Evolutionary conservation across 2,113 vertebrate genomes (phyloP).

Genomic region (Tychaedon coryphoeus): DNA sequence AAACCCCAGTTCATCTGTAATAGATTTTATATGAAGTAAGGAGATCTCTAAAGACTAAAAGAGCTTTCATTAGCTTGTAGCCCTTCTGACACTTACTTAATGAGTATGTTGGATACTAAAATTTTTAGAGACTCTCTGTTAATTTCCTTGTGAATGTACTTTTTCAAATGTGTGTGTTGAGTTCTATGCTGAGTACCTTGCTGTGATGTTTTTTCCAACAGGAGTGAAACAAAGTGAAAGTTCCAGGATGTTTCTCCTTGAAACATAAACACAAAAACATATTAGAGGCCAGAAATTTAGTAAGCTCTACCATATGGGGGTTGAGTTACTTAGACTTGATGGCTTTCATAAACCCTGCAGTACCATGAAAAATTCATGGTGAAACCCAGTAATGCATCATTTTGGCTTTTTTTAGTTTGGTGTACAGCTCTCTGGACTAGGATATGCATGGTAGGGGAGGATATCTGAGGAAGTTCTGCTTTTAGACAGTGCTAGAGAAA

Average conservation of each 20-base stretch:
- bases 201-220: neutral
- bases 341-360: neutral
- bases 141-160: neutral
- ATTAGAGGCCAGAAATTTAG: neutral
- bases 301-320: neutral
- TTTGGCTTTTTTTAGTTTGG: neutral
- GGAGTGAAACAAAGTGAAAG: neutral
- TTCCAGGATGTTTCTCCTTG: neutral
- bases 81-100: neutral
- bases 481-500: neutral
- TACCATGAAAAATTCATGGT: neutral
- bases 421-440: neutral
- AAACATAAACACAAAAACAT: neutral
- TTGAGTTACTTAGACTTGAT: neutral
- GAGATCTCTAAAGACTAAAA: neutral
- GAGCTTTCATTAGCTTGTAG: neutral
- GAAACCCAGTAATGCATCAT: neutral
- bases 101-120: neutral
- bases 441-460: neutral
- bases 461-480: neutral
- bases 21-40: neutral
- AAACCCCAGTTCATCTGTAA: neutral
- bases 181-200: neutral
- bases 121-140: neutral
- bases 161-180: neutral